A percentile compares a stretch with the other conserved stretches of the same genome.
These are phyloP conservation scores for Acanthopagrus latus DNA, from an alignment of 2,797 vertebrate species.

Conservation along the genomic window DNA sequence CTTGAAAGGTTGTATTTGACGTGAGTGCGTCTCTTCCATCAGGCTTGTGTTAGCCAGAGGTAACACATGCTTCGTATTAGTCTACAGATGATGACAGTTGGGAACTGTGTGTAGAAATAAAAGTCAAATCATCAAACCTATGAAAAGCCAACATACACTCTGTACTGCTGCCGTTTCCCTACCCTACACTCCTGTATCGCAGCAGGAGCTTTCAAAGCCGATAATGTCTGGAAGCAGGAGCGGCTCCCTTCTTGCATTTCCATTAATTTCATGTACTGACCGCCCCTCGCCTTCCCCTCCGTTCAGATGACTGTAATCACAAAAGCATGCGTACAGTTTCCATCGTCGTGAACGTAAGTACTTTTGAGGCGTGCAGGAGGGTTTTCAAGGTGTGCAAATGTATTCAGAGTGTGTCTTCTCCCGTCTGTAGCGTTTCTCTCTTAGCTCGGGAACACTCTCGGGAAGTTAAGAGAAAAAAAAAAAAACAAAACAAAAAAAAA, in stretches of 20 bases:
- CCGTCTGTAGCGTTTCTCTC: slow-evolving; percentile 15
- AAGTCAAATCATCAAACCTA: slow-evolving; percentile 29
- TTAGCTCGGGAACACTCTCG: slow-evolving; percentile 22
- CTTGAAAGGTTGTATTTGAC: slow-evolving; percentile 23
- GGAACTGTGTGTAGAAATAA: slow-evolving; percentile 28
- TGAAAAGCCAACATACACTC: slow-evolving; percentile 12
- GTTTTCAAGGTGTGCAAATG: slow-evolving; percentile 28
- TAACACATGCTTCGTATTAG: slow-evolving; percentile 5
- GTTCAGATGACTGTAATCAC: slow-evolving; percentile 33
- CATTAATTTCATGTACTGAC: slow-evolving; percentile 29
- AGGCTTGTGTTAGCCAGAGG: neutral
- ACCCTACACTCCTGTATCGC: slow-evolving; percentile 4
- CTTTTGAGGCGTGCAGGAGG: slow-evolving; percentile 24
- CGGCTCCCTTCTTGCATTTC: slow-evolving; percentile 14
- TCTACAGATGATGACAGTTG: slow-evolving; percentile 21
- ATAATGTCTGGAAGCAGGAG: slow-evolving; percentile 32
- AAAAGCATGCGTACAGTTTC: slow-evolving; percentile 23
- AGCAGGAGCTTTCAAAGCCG: slow-evolving; percentile 29
- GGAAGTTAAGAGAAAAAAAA: slow-evolving; percentile 32
- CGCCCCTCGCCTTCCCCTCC: neutral
- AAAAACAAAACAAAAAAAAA: slow-evolving; percentile 19
- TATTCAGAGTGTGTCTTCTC: slow-evolving; percentile 31
- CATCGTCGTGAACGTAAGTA: slow-evolving; percentile 51
- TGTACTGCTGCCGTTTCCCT: slow-evolving; percentile 6
- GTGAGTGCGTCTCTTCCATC: neutral